A percentile compares a stretch with the other conserved stretches of the same genome.
phyloP scores from a whole-genome alignment of 2,888 invertebrate species.

The Xylota segnis region DNA sequence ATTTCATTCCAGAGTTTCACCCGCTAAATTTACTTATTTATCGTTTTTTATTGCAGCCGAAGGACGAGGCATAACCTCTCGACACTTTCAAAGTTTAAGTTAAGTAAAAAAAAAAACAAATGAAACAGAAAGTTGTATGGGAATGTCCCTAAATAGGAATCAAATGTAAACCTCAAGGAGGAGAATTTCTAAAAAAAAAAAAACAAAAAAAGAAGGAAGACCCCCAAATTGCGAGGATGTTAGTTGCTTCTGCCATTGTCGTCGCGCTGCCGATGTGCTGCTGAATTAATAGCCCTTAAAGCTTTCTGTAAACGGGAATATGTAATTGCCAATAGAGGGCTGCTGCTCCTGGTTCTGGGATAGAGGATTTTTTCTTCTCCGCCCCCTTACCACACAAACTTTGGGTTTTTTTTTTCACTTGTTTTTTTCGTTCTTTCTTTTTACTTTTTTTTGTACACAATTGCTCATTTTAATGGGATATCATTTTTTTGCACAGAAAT shows the following conservation, averaged over 20 bases:
- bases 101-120: neutral
- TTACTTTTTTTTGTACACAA: slow-evolving; percentile 43
- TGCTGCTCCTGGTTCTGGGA: slow-evolving; percentile 66
- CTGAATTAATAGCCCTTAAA: slow-evolving; percentile 73
- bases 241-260: slow-evolving; percentile 32
- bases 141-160: slow-evolving; percentile 16
- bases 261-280: slow-evolving; percentile 54
- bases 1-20: slow-evolving; percentile 29
- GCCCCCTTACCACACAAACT: neutral
- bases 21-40: slow-evolving; percentile 8
- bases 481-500: slow-evolving; percentile 9
- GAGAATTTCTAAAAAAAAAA: slow-evolving; percentile 3
- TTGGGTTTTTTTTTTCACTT: slow-evolving; percentile 28
- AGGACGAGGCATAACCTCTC: slow-evolving; percentile 33
- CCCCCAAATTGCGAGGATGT: slow-evolving; percentile 21
- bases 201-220: neutral
- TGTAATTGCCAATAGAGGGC: slow-evolving; percentile 72
- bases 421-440: too few species aligned
- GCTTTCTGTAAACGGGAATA: slow-evolving; percentile 68
- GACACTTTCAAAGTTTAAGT: slow-evolving; percentile 13
- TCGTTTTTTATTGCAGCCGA: neutral
- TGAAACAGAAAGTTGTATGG: neutral
- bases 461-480: slow-evolving; percentile 33
- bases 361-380: slow-evolving; percentile 59
- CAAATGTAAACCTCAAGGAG: slow-evolving; percentile 23